A percentile compares a stretch with the other conserved stretches of the same genome.
Conservation (phyloP, 2,888 invertebrate genomes). For the Melieria picta region DNA sequence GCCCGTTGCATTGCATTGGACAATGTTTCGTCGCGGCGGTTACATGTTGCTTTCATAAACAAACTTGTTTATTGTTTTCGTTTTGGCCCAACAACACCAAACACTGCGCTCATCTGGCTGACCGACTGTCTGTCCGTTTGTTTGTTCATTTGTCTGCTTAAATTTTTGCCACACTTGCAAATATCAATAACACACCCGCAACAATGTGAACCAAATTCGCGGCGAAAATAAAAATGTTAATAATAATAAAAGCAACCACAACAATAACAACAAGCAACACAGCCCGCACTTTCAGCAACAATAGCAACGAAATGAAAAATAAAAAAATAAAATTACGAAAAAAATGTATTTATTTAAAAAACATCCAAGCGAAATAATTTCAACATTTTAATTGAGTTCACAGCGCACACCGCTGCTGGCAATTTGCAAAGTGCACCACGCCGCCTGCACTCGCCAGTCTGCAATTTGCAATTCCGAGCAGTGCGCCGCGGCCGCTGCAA, state of each 20-base stretch:
- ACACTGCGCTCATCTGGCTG: not conserved
- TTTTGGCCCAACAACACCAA: not conserved
- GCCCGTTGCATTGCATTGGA: conserved; percentile 27
- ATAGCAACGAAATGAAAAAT: conserved; percentile 27
- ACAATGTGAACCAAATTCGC: conserved; percentile 34
- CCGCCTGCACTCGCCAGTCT: conserved; percentile 32
- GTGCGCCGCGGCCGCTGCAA: not conserved
- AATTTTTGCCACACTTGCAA: conserved; percentile 53
- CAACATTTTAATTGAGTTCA: conserved; percentile 57
- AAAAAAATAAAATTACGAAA: conserved; percentile 51
- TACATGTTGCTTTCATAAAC: conserved; percentile 47
- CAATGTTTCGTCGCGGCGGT: conserved; percentile 39
- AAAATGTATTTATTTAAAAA: conserved; percentile 49
- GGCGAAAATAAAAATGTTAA: conserved; percentile 11
- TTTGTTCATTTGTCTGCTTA: conserved; percentile 40
- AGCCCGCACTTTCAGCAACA: conserved; percentile 19
- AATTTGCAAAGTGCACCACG: conserved; percentile 29
- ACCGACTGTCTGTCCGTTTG: not conserved
- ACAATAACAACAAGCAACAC: no score
- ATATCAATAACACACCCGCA: conserved; percentile 57
- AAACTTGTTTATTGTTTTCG: conserved; percentile 49
- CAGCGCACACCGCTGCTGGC: conserved; percentile 36
- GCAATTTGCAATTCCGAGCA: conserved; percentile 58
- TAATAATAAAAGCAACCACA: no score
- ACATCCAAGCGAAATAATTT: conserved; percentile 50